Conservation (phyloP, 1,140 invertebrate species). For the Drosophila carrolli region DNA sequence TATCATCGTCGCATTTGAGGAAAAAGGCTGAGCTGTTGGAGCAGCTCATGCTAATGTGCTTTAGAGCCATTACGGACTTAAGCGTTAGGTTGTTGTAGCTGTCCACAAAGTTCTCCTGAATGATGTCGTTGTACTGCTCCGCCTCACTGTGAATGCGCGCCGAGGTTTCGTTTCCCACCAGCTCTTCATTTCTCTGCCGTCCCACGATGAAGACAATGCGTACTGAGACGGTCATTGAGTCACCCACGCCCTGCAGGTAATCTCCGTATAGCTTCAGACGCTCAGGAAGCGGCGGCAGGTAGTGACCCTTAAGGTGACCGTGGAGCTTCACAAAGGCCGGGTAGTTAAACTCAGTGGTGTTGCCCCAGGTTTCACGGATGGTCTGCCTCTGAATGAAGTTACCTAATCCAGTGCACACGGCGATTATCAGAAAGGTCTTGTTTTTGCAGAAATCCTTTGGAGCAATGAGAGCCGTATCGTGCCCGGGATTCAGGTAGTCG, state of each 20-base stretch:
- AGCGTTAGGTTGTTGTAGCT: constrained; percentile 96
- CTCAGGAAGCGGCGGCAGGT: constrained; percentile 45
- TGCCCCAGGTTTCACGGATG: constrained; percentile 93
- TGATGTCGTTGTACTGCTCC: constrained; percentile 89
- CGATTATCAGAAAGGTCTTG: constrained; percentile 88
- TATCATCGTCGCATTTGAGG: constrained; percentile 94
- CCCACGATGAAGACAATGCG: constrained; percentile 73
- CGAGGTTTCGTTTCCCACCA: constrained; percentile 66
- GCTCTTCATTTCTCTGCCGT: constrained; percentile 48
- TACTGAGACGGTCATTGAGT: constrained; percentile 39
- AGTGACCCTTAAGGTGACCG: constrained; percentile 56
- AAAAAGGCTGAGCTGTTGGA: constrained; percentile 87
- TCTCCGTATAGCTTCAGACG: constrained; percentile 56
- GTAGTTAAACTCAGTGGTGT: constrained; percentile 86
- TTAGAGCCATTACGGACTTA: constrained; percentile 94
- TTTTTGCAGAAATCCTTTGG: constrained; percentile 87
- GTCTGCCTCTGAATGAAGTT: constrained; percentile 88
- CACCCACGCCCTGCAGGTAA: constrained; percentile 42
- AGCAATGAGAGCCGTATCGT: constrained; percentile 88
- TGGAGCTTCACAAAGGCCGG: constrained; percentile 81
- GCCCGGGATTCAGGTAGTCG: constrained; percentile 89
- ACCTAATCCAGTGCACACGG: constrained; percentile 89
- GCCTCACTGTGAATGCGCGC: constrained; percentile 62
- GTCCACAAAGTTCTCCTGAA: constrained; percentile 95
- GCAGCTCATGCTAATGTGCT: constrained; percentile 91